A percentile compares a stretch with the other conserved stretches of the same genome.
phyloP scores from a whole-genome alignment of 2,888 invertebrate genomes.

The Diabrotica balteata region DNA sequence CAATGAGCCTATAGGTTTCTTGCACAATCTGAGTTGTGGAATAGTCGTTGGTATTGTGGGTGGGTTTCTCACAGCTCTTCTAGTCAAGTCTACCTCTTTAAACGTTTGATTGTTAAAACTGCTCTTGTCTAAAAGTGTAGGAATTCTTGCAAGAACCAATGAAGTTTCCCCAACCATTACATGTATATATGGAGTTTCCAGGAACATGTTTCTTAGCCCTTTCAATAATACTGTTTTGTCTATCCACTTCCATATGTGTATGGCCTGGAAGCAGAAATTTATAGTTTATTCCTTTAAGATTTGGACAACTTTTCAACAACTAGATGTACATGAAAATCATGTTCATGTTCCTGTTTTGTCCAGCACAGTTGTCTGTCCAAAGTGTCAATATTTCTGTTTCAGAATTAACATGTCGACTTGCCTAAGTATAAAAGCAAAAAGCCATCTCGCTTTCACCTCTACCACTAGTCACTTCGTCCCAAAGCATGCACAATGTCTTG shows the following conservation, averaged over 20 bases:
- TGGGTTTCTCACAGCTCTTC: too few relatives aligned
- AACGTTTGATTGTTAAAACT: too few relatives aligned
- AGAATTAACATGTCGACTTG: background rate
- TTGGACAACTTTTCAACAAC: constrained; percentile 7
- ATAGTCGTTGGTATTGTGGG: too few relatives aligned
- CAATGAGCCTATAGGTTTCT: too few relatives aligned
- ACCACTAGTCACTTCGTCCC: constrained; percentile 1
- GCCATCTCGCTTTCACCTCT: constrained; percentile 20
- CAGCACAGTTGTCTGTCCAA: constrained; percentile 23
- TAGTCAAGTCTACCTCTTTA: too few relatives aligned
- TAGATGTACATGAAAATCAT: constrained; percentile 15
- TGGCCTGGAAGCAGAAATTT: constrained; percentile 40
- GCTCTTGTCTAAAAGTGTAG: too few relatives aligned
- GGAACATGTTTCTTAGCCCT: constrained; percentile 22
- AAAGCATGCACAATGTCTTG: constrained; percentile 4
- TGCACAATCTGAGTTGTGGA: too few relatives aligned
- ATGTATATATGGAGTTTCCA: background rate
- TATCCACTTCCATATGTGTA: constrained; percentile 12
- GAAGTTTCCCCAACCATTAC: background rate
- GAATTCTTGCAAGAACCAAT: background rate
- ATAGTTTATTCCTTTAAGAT: constrained; percentile 33
- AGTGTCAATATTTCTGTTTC: constrained; percentile 10
- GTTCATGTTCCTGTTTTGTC: constrained; percentile 18
- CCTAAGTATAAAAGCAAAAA: background rate
- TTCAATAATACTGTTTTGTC: background rate